A percentile compares a stretch with the other conserved stretches of the same genome.
phyloP scores from a whole-genome alignment of 2,797 vertebrate genomes.

The Taeniopygia guttata region DNA sequence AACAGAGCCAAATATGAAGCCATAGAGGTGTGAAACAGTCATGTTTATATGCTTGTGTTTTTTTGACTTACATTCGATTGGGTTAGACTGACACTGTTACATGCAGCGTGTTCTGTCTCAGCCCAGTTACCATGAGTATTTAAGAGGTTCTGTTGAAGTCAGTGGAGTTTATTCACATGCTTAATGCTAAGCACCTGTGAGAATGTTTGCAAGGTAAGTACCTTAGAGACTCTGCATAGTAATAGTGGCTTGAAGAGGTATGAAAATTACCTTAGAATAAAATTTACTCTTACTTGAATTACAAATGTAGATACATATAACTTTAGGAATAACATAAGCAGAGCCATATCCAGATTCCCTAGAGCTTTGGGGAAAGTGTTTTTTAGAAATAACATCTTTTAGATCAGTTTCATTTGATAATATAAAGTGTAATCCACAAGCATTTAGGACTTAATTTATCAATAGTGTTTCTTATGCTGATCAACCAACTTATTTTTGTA shows the following conservation, averaged over 20 bases:
- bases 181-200: background rate
- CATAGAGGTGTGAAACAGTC: background rate
- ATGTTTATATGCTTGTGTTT: background rate
- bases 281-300: constrained; percentile 54
- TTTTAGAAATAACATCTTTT: background rate
- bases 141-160: background rate
- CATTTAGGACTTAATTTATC: background rate
- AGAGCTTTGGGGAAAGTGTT: background rate
- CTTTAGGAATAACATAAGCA: background rate
- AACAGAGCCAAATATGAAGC: background rate
- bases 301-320: background rate
- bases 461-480: background rate
- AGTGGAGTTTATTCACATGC: background rate
- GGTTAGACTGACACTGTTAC: background rate
- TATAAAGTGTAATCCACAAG: background rate
- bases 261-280: constrained; percentile 55
- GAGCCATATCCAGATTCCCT: background rate
- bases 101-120: background rate
- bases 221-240: background rate
- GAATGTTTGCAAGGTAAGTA: background rate
- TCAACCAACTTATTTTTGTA: background rate
- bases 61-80: background rate
- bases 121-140: background rate
- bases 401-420: background rate
- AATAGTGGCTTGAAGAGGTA: constrained; percentile 21